Conservation (phyloP, 2,113 vertebrate genomes). For the Chaetodon trifascialis region DNA sequence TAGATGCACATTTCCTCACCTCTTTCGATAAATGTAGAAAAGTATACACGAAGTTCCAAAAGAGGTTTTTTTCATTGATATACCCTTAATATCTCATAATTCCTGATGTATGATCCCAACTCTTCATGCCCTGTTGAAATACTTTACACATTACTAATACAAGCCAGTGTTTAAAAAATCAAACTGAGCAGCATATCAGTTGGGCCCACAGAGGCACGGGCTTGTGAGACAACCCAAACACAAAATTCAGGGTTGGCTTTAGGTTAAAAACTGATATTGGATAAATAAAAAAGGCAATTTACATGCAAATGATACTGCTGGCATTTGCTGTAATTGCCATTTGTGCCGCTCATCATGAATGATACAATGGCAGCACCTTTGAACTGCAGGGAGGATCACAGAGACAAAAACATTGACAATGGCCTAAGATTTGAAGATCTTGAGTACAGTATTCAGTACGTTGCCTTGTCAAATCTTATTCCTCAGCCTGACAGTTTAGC, state of each 20-base stretch:
- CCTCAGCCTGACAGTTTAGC: conserved; percentile 10
- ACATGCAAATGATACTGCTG: conserved; percentile 78
- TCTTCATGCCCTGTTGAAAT: conserved; percentile 22
- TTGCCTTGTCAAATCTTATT: conserved; percentile 28
- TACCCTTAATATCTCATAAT: conserved; percentile 15
- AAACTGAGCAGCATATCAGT: conserved; percentile 15
- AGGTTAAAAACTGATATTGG: conserved; percentile 58
- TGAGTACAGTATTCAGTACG: conserved; percentile 3
- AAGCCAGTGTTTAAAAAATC: conserved; percentile 6
- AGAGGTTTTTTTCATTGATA: background rate
- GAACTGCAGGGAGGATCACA: conserved; percentile 32
- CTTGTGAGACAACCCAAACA: conserved; percentile 46
- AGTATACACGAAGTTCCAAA: background rate
- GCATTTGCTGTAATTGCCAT: conserved; percentile 72
- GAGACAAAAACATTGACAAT: background rate
- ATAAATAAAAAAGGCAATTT: conserved; percentile 72
- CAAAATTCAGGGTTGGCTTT: conserved; percentile 46
- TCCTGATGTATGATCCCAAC: background rate
- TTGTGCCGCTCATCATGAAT: conserved; percentile 55
- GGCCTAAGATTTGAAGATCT: conserved; percentile 19
- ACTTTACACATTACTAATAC: background rate
- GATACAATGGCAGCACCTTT: conserved; percentile 50
- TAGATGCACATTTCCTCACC: background rate
- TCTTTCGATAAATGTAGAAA: background rate
- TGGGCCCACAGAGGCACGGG: conserved; percentile 23